A percentile compares a stretch with the other conserved stretches of the same genome.
phyloP scores from a whole-genome alignment of 2,113 vertebrate species.

The Ailurus styani region DNA sequence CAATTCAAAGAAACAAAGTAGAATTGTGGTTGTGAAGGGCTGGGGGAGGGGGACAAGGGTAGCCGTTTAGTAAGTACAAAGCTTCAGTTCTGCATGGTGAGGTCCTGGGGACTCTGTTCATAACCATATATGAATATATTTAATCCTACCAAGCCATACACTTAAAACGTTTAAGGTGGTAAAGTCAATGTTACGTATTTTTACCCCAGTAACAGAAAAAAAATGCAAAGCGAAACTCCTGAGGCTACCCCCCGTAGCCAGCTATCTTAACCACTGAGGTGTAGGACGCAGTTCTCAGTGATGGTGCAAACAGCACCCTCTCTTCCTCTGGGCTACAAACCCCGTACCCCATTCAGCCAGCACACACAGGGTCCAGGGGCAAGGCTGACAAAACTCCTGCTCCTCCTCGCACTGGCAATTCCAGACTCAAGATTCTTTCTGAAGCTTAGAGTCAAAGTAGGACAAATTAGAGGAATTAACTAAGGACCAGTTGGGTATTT shows the following conservation, averaged over 20 bases:
- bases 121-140: neutral
- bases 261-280: neutral
- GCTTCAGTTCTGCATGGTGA: neutral
- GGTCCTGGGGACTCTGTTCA: neutral
- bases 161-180: neutral
- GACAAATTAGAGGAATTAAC: neutral
- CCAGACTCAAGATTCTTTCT: neutral
- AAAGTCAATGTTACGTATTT: neutral
- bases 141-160: neutral
- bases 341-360: neutral
- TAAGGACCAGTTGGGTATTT: neutral
- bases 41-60: neutral
- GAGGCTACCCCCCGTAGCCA: neutral
- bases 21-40: neutral
- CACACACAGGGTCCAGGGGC: neutral
- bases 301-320: neutral
- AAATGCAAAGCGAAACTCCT: neutral
- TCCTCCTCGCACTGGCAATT: neutral
- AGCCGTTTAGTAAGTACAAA: neutral
- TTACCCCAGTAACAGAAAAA: neutral
- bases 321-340: neutral
- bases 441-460: neutral
- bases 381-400: neutral
- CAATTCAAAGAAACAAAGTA: neutral
- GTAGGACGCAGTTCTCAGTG: too few relatives aligned